Evolutionary conservation across 2,797 vertebrate species (phyloP).

Genomic region (Nannoperca australis): DNA sequence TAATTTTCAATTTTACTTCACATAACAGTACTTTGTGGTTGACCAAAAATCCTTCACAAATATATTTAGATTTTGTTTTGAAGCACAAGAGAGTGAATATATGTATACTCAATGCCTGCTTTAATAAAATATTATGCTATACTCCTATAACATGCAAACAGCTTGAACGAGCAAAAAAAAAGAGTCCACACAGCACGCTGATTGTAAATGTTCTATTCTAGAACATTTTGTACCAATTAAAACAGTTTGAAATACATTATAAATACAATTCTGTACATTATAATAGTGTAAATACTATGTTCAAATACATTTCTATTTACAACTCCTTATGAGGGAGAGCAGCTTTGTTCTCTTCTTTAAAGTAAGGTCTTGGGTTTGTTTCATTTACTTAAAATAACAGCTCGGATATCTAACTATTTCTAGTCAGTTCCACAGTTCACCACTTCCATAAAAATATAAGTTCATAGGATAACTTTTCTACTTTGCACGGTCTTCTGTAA

Average conservation of each 20-base stretch:
- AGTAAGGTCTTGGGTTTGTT: conserved; percentile 89
- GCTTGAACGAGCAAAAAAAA: conserved; percentile 44
- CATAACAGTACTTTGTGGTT: background rate
- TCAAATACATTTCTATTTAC: conserved; percentile 92
- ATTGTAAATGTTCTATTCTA: conserved; percentile 94
- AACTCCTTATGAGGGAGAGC: conserved; percentile 90
- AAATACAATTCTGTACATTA: conserved; percentile 99
- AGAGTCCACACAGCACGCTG: conserved; percentile 60
- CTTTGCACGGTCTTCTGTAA: conserved; percentile 48
- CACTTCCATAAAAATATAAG: conserved; percentile 67
- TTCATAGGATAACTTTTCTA: conserved; percentile 54
- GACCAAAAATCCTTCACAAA: background rate
- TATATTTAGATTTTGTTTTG: background rate
- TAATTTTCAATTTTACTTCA: background rate
- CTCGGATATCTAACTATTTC: conserved; percentile 77
- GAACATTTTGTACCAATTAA: conserved; percentile 95
- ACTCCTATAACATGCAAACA: background rate
- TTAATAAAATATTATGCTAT: background rate
- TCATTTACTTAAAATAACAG: conserved; percentile 85
- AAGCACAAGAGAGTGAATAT: background rate
- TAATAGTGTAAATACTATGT: conserved; percentile 92
- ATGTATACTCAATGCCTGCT: background rate
- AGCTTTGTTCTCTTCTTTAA: conserved; percentile 91
- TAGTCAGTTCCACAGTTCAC: conserved; percentile 75
- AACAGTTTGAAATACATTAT: conserved; percentile 92